Evolutionary conservation across 2,797 vertebrate species (phyloP), one percentile per base, ranked within the genome.

Genomic region (Rachycentron canadum): DNA sequence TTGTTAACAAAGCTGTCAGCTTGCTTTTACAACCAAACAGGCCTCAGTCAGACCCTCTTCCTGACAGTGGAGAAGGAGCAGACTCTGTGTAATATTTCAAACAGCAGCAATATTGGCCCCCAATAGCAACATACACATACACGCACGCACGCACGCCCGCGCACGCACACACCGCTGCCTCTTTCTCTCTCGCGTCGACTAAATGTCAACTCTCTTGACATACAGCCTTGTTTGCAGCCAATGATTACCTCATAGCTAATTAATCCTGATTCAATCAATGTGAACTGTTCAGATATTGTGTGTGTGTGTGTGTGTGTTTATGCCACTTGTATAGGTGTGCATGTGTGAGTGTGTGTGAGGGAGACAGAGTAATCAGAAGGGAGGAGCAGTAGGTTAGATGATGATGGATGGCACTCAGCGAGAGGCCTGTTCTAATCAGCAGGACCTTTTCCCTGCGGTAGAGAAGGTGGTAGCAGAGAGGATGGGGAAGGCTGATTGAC

Each of bases 1-100:
- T 93, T 93, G 92, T 93, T 96, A 96, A 96, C 95, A 96, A 95
- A 96, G 94, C 95, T 95, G 95, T 95, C 95, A 94, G 91, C 87
- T 92, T 89, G 92, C 90, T 95, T 94, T 94, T 94, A 95, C 93
- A 91, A 95, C 93, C 91, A 95, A 95, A 95, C 93, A 93, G 91
- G 91, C 94, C 95, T 94, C 92, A 93, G 92, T 95, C 94, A 94
- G 94, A 92, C 91, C 92, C 89, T 91, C 87, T 94, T 53, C 58
- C 59, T 36, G 68, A 74, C 73, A 83, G 71, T 50, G 36, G 78
- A 83, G 59, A 73, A 61, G 72, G 79, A 85, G 67, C 72, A 79
- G 68, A 63, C 73, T 76, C 69, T 56, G 57, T 73, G 50, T 68
- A 82, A 78, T 58, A 70, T 66, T 76, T 81, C 78, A 84, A 65